Evolutionary conservation across 53 echinoderm and acorn worm species (phyloP), one percentile per base, ranked within the genome.

Genomic region (Holothuria leucospilota): DNA sequence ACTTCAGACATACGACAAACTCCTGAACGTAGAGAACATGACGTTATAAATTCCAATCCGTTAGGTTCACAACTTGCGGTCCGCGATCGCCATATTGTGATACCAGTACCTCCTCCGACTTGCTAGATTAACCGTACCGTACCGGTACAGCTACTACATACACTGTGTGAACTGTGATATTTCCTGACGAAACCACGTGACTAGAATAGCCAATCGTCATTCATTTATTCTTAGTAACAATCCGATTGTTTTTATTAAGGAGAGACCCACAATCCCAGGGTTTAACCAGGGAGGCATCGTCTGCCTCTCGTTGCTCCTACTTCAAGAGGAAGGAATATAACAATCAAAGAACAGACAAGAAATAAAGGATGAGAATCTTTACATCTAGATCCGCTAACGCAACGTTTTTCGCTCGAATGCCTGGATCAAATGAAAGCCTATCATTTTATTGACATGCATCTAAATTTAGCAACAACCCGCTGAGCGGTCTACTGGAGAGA

Each of bases 251-350:
- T 75, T 75, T 75, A 75, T 75, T 75, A 75, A 26, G 52, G 28
- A 24, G 75, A 75, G 75, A 75, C 75, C 75, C 75, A 49, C 75
- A 75, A 75, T 75, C 75, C 75, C 75, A 75, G 75, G 75, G 75
- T 75, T 41, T 75, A 49, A 75, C 75, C 51, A 75, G 52, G 75
- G 75, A 75, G 75, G 75, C 75, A 41, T 41, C 49, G 24, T 72
- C 21, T 72, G 49, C 46, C 72, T 72, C 72, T 49, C 30, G 2
- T 21, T 72, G 13, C 72, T 72, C 72, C 39, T 72, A 39, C 41
- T 30, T 16, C 41, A 49, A 72, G 72, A 72, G 72, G 41, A 72
- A 39, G 24, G 20, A 40, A 72, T 42, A 20, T 30, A 23, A 40
- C 20, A 72, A 72, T 41, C 40, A 72, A 72, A 72, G 39, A 72